These are phyloP conservation scores for Indri indri DNA, from an alignment of 2,113 vertebrate species.

Conservation along the genomic window DNA sequence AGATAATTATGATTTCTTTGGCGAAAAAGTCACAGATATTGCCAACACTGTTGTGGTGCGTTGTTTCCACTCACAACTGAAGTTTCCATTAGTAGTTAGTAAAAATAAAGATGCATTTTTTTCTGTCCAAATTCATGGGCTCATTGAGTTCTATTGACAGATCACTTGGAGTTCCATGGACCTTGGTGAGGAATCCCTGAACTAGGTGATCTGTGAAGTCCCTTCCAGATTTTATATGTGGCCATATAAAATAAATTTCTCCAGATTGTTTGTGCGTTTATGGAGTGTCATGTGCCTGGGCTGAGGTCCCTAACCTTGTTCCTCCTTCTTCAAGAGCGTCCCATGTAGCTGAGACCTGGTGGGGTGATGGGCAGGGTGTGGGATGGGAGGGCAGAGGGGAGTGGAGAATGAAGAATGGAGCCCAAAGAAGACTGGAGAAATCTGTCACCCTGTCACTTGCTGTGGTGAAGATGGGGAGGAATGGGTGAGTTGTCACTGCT, in stretches of 20 bases:
- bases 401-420: neutral
- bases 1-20: constrained; percentile 2
- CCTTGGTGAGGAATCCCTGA: neutral
- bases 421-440: neutral
- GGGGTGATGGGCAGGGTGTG: neutral
- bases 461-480: neutral
- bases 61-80: neutral
- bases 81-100: neutral
- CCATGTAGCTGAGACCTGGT: neutral
- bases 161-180: neutral
- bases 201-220: neutral
- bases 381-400: neutral
- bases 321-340: neutral
- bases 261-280: neutral
- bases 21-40: neutral
- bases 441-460: neutral
- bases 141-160: neutral
- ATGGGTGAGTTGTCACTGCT: neutral
- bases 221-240: neutral
- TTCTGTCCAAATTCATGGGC: neutral
- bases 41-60: neutral
- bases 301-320: neutral
- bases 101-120: neutral
- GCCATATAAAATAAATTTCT: neutral
- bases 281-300: neutral